phyloP scores from a whole-genome alignment of 2,797 vertebrate species.

The Hoplostethus mediterraneus region DNA sequence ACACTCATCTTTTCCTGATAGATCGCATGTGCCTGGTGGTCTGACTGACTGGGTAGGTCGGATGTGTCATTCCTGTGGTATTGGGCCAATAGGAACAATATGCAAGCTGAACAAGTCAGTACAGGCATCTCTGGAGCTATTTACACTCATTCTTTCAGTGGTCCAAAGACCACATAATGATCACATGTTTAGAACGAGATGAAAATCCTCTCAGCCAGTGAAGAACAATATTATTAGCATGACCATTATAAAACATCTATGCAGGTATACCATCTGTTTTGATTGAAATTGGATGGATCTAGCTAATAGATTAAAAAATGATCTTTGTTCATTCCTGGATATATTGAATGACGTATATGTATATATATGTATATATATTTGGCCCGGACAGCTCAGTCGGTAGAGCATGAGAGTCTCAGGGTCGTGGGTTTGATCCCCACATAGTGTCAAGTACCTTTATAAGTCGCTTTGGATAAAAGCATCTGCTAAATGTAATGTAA shows the following conservation, averaged over 20 bases:
- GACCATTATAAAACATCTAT: conserved; percentile 68
- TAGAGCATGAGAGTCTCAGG: too few relatives aligned
- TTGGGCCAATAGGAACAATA: conserved; percentile 44
- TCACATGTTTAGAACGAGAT: conserved; percentile 22
- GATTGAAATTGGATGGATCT: conserved; percentile 65
- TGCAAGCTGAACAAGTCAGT: conserved; percentile 33
- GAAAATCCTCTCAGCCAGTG: conserved; percentile 40
- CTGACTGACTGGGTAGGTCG: conserved; percentile 6
- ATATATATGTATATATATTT: background rate
- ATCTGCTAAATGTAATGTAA: too few relatives aligned
- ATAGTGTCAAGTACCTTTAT: too few relatives aligned
- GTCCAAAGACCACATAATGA: conserved; percentile 13
- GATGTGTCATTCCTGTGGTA: conserved; percentile 10
- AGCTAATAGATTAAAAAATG: conserved; percentile 68
- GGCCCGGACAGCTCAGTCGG: too few relatives aligned
- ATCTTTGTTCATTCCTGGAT: conserved; percentile 70
- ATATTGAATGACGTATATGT: conserved; percentile 39
- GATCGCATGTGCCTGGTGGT: conserved; percentile 6
- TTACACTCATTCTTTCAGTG: conserved; percentile 5
- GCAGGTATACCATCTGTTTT: conserved; percentile 73
- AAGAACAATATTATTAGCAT: conserved; percentile 58
- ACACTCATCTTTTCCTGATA: background rate
- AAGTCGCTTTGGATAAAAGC: too few relatives aligned
- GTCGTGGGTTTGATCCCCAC: too few relatives aligned
- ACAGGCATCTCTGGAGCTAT: conserved; percentile 16